Base-by-base conservation (phyloP, 2,113 vertebrate genomes). In the Phylloscopus whistleri region DNA sequence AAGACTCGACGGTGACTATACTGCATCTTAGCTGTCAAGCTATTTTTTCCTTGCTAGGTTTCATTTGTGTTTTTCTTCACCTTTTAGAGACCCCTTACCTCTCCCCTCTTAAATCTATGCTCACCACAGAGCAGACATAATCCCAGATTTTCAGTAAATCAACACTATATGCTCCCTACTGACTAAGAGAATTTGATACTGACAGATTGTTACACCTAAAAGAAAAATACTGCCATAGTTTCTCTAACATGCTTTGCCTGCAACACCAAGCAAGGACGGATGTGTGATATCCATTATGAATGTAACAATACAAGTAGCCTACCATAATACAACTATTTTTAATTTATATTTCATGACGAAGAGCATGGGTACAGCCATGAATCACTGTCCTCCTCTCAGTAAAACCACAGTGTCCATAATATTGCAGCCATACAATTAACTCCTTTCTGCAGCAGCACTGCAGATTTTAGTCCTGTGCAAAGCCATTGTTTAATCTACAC, bases 71-170 rank as follows among this genome's bases (percentile, higher is more conserved):
- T 98, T 98, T 97, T 95, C 98, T 96, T 98, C 98, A 98, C 98
- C 98, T 98, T 98, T 98, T 93, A 35, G 95, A 98, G 97, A 98
- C 97, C 97, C 95, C 94, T 97, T 98, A 97, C 97, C 96, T 98
- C 97, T 98, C 97, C 95, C 94, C 97, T 98, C 98, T 98, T 98
- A 98, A 98, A 98, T 98, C 97, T 98, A 94, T 67, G 81, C 98
- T 98, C 97, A 98, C 97, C 96, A 91, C 98, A 96, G 97, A 98
- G 98, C 97, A 98, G 98, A 97, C 96, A 98, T 98, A 98, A 98
- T 98, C 98, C 98, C 98, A 98, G 98, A 98, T 98, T 98, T 98
- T 98, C 98, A 98, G 98, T 98, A 98, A 98, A 98, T 98, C 98
- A 98, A 98, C 98, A 98, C 98, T 98, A 97, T 98, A 96, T 98